Evolutionary conservation across 2,113 vertebrate genomes (phyloP), one percentile per base, ranked within the genome.

Genomic region (Pteruthius melanotis): DNA sequence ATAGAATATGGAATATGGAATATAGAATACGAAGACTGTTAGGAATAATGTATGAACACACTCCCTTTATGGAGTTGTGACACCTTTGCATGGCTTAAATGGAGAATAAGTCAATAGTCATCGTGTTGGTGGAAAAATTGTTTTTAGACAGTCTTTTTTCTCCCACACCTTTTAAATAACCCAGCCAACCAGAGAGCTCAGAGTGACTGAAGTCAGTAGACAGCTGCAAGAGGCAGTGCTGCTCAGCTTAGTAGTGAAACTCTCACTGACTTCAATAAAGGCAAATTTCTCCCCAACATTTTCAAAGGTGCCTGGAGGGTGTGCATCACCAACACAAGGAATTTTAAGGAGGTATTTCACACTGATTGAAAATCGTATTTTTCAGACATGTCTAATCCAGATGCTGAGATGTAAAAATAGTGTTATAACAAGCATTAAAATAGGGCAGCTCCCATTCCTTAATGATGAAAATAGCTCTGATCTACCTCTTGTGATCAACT

Each of bases 251-350:
- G 37, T 65, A 75, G 47, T 80, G 75, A 90, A 90, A 64, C 22
- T 93, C 87, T 88, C 68, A 12, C 80, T 75, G 79, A 77, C 63
- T 91, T 93, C 84, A 85, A 5, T 13, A 87, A 35, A 91, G 47
- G 23, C 23, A 92, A 93, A 87, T 92, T 96, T 86, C 79, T 92
- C 52, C 79, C 79, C 60, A 83, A 3, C 40, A 47, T 90, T 92
- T 93, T 86, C 83, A 64, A 83, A 96, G 86, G 64, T 90, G 90
- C 92, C 93, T 95, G 49, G 60, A 93, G 85, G 85, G 49, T 89
- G 64, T 56, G 45, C 37, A 4, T 89, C 78, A 81, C 76, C 40
- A 89, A 44, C 82, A 78, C 40, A 60, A 87, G 72, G 92, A 90
- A 90, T 92, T 90, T 81, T 90, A 90, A 96, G 92, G 76, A 90